Evolutionary conservation across 92 coral and sea anemone genomes (phyloP).

Genomic region (Porites lobata): DNA sequence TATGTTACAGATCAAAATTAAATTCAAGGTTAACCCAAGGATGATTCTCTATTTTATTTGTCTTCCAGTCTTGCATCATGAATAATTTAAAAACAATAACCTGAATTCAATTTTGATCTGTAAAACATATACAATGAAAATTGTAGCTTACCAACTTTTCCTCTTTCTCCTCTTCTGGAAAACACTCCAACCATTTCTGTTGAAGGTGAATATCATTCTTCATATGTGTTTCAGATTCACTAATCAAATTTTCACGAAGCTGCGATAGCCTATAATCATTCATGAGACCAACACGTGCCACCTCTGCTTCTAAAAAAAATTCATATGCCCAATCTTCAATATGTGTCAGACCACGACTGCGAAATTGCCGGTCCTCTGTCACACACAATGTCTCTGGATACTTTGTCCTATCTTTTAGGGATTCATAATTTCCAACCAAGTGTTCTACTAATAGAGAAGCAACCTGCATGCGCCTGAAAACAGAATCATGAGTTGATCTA

Average conservation of each 20-base stretch:
- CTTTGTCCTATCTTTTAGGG: neutral
- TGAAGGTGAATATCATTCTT: neutral
- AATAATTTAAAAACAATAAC: neutral
- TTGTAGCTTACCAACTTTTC: neutral
- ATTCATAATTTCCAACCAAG: slow-evolving; percentile 1
- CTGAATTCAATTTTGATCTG: neutral
- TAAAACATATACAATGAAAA: neutral
- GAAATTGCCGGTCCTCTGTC: slow-evolving; percentile 48
- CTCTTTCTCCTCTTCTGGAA: slow-evolving; percentile 13
- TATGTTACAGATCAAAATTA: no score
- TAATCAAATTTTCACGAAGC: slow-evolving; percentile 9
- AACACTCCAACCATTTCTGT: slow-evolving; percentile 52
- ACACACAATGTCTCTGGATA: slow-evolving; percentile 47
- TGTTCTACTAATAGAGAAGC: slow-evolving; percentile 34
- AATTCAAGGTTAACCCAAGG: neutral
- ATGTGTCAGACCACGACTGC: slow-evolving; percentile 34
- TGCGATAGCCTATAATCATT: slow-evolving; percentile 24
- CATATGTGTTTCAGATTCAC: neutral
- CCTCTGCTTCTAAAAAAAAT: slow-evolving; percentile 32
- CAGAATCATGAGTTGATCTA: slow-evolving; percentile 26
- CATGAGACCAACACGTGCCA: neutral
- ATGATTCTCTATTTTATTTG: neutral
- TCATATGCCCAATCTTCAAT: slow-evolving; percentile 39
- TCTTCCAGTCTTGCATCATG: slow-evolving; percentile 1
- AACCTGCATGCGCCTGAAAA: neutral